Percentiles rank a stretch among this genome's conserved stretches.
These are phyloP conservation scores for Tachina fera DNA, from an alignment of 2,888 invertebrate species.

Conservation along the genomic window DNA sequence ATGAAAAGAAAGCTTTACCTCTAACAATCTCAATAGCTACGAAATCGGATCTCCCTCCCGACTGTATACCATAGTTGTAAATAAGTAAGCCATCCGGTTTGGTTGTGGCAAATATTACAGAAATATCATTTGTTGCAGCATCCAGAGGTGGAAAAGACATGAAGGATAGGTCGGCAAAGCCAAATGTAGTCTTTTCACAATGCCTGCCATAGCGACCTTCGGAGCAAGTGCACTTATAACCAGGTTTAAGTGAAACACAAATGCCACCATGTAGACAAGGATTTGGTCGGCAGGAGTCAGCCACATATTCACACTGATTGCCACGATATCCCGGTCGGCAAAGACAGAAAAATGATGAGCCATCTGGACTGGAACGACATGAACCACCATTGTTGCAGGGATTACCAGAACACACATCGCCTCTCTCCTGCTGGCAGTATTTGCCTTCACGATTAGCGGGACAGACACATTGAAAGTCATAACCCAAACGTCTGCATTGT, in stretches of 20 bases:
- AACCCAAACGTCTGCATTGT: conserved; percentile 92
- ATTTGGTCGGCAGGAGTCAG: conserved; percentile 95
- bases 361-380: conserved; percentile 93
- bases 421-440: conserved; percentile 91
- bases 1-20: conserved; percentile 94
- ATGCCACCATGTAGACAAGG: conserved; percentile 96
- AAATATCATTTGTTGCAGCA: conserved; percentile 94
- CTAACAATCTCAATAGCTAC: conserved; percentile 94
- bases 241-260: conserved; percentile 94
- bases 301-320: conserved; percentile 93
- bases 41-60: conserved; percentile 95
- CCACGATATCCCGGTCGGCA: conserved; percentile 96
- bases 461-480: conserved; percentile 93
- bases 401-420: conserved; percentile 92
- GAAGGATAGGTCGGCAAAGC: conserved; percentile 94
- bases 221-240: conserved; percentile 92
- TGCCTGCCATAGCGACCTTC: conserved; percentile 95
- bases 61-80: conserved; percentile 95
- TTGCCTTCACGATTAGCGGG: conserved; percentile 91
- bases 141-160: conserved; percentile 94
- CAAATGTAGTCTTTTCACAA: conserved; percentile 95
- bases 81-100: conserved; percentile 93
- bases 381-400: conserved; percentile 96
- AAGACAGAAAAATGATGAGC: conserved; percentile 94
- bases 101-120: conserved; percentile 94